phyloP scores from a whole-genome alignment of 2,888 invertebrate genomes.

The Hirtodrosophila confusa region DNA sequence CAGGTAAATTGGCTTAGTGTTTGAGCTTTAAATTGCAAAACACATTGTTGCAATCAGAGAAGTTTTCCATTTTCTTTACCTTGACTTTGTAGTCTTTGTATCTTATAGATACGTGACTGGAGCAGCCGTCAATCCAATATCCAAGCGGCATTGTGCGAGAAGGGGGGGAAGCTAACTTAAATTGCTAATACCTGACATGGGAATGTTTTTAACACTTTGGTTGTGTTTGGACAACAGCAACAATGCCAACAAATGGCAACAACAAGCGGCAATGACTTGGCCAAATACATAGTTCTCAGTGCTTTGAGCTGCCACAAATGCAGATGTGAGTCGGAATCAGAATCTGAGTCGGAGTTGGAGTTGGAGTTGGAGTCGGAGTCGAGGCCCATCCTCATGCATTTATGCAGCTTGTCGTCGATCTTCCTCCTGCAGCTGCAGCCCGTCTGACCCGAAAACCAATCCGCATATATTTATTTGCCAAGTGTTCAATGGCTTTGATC shows the following conservation, averaged over 20 bases:
- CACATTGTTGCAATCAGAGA: conserved; percentile 37
- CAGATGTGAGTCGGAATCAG: conserved; percentile 47
- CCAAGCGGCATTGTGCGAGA: neutral
- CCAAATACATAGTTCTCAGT: conserved; percentile 50
- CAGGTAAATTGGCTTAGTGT: conserved; percentile 37
- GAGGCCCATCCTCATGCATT: conserved; percentile 68
- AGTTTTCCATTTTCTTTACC: conserved; percentile 25
- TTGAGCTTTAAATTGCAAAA: conserved; percentile 20
- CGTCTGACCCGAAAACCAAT: conserved; percentile 46
- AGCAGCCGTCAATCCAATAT: conserved; percentile 14
- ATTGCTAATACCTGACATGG: conserved; percentile 79
- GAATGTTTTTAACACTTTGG: conserved; percentile 77
- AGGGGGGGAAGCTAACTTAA: conserved; percentile 54
- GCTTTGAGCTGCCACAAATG: conserved; percentile 36
- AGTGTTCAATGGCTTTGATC: conserved; percentile 71
- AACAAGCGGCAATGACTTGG: conserved; percentile 72
- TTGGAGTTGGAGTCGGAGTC: conserved; percentile 10
- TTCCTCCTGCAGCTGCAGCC: conserved; percentile 23
- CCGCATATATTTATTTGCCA: conserved; percentile 76
- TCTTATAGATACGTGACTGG: conserved; percentile 21
- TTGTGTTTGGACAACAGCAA: conserved; percentile 74
- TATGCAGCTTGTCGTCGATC: conserved; percentile 76
- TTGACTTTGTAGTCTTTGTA: conserved; percentile 30
- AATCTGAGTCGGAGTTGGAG: conserved; percentile 6
- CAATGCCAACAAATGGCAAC: conserved; percentile 56